Conservation (phyloP, 1,140 invertebrate species). For the Lasaia peninsularis region DNA sequence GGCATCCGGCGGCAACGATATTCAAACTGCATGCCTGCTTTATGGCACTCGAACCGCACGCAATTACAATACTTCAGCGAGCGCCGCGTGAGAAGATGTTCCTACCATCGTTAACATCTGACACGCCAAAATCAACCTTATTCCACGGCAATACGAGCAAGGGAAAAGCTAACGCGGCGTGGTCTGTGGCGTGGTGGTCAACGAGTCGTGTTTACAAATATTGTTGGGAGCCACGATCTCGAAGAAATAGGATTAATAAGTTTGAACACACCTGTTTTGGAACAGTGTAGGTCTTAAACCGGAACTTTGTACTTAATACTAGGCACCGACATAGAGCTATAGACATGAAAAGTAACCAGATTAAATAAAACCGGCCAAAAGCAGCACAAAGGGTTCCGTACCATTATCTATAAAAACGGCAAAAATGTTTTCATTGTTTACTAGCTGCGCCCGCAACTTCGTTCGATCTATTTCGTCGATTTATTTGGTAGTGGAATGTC, state of each 20-base stretch:
- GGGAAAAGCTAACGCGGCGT: no score
- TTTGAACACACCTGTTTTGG: not conserved
- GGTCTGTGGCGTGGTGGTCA: no score
- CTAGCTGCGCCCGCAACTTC: no score
- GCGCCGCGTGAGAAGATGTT: slow-evolving; percentile 41
- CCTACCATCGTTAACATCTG: not conserved
- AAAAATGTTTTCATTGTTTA: no score
- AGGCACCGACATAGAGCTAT: no score
- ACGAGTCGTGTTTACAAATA: slow-evolving; percentile 23
- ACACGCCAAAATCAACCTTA: slow-evolving; percentile 7
- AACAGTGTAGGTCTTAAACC: not conserved
- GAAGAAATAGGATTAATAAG: slow-evolving; percentile 1
- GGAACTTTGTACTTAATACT: no score
- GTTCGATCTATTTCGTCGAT: no score
- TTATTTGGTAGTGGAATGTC: no score
- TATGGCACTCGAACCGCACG: slow-evolving; percentile 36
- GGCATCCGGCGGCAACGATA: slow-evolving; percentile 30
- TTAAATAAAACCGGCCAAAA: no score
- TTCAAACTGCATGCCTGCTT: slow-evolving; percentile 43
- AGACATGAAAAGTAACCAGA: no score
- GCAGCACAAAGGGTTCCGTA: no score
- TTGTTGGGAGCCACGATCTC: slow-evolving; percentile 26
- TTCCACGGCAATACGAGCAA: not conserved
- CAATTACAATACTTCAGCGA: slow-evolving; percentile 49
- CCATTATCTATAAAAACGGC: no score